Evolutionary conservation across 2,113 vertebrate species (phyloP), one percentile per base, ranked within the genome.

Genomic region (Melanocharis versteri): DNA sequence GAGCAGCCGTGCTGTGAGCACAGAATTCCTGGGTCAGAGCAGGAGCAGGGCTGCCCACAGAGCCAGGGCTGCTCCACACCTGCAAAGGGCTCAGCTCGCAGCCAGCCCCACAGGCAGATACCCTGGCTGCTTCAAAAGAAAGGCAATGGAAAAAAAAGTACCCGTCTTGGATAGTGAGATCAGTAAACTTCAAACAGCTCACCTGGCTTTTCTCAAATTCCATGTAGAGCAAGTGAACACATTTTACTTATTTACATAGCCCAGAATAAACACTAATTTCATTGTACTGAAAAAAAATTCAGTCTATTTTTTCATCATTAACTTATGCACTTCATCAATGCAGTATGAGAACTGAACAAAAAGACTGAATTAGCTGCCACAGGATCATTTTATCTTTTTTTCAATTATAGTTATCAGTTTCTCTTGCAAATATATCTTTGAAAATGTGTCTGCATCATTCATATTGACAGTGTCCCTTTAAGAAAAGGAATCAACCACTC

Each of bases 381-480:
- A 62, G 33, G n/a, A 44, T 7, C 11, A 40, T 58, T 81, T 54
- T 1, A 35, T 19, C 4, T 30, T 37, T 66, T 81, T 78, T 70
- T 28, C 21, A 57, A 13, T 71, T 69, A 31, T 7, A 65, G 9
- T 60, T 80, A 79, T 6, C 47, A 44, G 15, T 39, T 85, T 82
- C 50, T 65, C 45, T 86, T 65, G 23, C 15, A 71, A 84, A 77
- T 30, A 22, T 53, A 37, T 50, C 76, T 83, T 66, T 69, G 68
- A 81, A 93, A 90, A 78, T 21, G 17, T 62, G 47, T 45, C 71
- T 72, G 62, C 10, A 44, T 73, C 65, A 45, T 44, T 93, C 42
- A 90, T 76, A 94, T 96, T 97, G 93, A 96, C 94, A 97, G 94
- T 93, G 94, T 93, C 92, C 88, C 93, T 96, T 95, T 96, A 95